Conservation (phyloP, 2,888 invertebrate genomes). For the Laspeyria flexula region DNA sequence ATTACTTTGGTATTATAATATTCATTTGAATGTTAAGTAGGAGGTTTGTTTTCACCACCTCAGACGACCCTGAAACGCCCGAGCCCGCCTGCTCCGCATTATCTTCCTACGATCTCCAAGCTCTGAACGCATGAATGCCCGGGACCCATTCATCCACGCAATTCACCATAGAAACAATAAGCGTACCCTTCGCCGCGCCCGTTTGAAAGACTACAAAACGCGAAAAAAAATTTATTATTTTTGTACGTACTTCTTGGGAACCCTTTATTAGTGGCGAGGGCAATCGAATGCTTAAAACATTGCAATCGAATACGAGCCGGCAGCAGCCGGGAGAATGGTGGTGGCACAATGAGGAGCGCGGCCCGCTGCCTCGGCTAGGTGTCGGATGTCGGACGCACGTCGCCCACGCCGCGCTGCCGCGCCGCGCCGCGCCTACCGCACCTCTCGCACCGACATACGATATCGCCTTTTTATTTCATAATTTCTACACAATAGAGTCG, state of each 20-base stretch:
- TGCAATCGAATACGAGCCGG: slow-evolving; percentile 79
- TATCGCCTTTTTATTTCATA: slow-evolving; percentile 84
- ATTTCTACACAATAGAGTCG: slow-evolving; percentile 79
- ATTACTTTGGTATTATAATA: neutral
- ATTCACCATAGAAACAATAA: slow-evolving; percentile 83
- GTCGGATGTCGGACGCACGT: slow-evolving; percentile 42
- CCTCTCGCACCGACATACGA: slow-evolving; percentile 78
- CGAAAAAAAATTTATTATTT: slow-evolving; percentile 70
- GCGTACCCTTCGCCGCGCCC: slow-evolving; percentile 78
- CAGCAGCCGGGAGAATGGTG: slow-evolving; percentile 66
- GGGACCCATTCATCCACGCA: slow-evolving; percentile 77
- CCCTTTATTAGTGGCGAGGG: slow-evolving; percentile 79
- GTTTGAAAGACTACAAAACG: slow-evolving; percentile 75
- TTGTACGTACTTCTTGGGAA: slow-evolving; percentile 80
- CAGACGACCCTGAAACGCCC: slow-evolving; percentile 71
- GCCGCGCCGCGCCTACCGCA: slow-evolving; percentile 59
- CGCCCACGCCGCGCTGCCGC: slow-evolving; percentile 43
- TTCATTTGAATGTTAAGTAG: slow-evolving; percentile 50
- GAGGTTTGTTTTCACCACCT: slow-evolving; percentile 77
- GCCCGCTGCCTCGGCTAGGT: slow-evolving; percentile 39
- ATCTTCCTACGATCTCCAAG: slow-evolving; percentile 79
- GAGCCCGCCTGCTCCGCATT: slow-evolving; percentile 71
- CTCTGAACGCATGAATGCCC: slow-evolving; percentile 72
- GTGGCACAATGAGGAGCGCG: slow-evolving; percentile 57
- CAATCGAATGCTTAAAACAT: slow-evolving; percentile 86